A percentile compares a stretch with the other conserved stretches of the same genome.
Conservation (phyloP, 30 jellyfish, hydroid and myxozoan genomes). For the Pelagia noctiluca region DNA sequence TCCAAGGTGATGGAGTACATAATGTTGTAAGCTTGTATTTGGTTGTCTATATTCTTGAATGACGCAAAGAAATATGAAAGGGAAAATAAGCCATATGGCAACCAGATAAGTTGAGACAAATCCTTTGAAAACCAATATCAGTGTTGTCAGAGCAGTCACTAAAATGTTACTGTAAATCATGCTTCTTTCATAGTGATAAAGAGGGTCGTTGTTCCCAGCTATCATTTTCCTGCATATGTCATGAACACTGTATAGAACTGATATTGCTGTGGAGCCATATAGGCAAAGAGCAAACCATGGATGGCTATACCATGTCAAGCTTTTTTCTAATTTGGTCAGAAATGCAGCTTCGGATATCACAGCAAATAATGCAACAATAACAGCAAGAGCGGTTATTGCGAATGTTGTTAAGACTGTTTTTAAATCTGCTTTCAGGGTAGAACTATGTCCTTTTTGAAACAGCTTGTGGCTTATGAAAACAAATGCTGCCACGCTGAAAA, state of each 20-base stretch:
- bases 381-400: slow-evolving; percentile 35
- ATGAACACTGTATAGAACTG: slow-evolving; percentile 60
- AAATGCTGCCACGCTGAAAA: slow-evolving; percentile 25
- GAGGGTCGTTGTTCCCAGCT: not conserved
- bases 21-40: not conserved
- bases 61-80: slow-evolving; percentile 63
- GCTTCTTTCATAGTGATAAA: slow-evolving; percentile 53
- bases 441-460: not conserved
- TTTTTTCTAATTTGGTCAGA: slow-evolving; percentile 53
- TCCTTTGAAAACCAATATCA: slow-evolving; percentile 67
- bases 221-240: slow-evolving; percentile 19
- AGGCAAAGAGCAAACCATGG: slow-evolving; percentile 76
- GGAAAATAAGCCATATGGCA: slow-evolving; percentile 56
- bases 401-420: slow-evolving; percentile 41
- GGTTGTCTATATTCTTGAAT: not conserved
- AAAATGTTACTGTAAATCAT: slow-evolving; percentile 71
- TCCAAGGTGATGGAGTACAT: slow-evolving; percentile 49
- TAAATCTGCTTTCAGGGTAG: not conserved
- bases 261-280: slow-evolving; percentile 89
- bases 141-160: slow-evolving; percentile 33
- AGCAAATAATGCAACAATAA: slow-evolving; percentile 62
- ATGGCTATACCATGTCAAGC: slow-evolving; percentile 85
- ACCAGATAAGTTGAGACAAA: slow-evolving; percentile 71
- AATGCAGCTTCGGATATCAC: slow-evolving; percentile 47
- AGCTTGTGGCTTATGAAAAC: slow-evolving; percentile 41